These are phyloP conservation scores for Castor canadensis DNA, from an alignment of 2,113 vertebrate genomes.

Conservation along the genomic window DNA sequence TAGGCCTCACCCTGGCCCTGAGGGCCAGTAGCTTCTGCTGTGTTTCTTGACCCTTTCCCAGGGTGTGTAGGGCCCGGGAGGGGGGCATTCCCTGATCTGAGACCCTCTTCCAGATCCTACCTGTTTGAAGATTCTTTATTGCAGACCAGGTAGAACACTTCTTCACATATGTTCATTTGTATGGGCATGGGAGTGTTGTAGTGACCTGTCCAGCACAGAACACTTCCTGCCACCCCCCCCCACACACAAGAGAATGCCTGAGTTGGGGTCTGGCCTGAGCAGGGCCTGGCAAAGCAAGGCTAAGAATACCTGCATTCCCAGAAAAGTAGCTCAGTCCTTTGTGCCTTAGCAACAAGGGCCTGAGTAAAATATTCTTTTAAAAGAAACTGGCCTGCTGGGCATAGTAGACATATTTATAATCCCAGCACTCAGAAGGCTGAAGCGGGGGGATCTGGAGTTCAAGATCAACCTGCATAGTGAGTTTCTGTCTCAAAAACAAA, in stretches of 20 bases:
- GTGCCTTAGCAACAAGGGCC: not conserved
- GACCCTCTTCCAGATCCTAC: not conserved
- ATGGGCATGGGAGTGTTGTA: fast-evolving
- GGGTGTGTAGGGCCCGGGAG: not conserved
- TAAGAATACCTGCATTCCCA: not conserved
- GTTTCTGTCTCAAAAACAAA: not conserved
- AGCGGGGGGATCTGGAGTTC: too few species aligned
- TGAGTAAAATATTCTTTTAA: not conserved
- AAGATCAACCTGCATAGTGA: too few species aligned
- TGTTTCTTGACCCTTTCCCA: constrained; percentile 29
- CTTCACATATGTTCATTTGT: not conserved
- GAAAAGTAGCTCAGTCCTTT: not conserved
- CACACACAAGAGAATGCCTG: not conserved
- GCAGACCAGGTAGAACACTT: not conserved
- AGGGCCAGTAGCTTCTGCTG: not conserved
- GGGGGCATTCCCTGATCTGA: not conserved
- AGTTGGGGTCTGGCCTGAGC: not conserved
- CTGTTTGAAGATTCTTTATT: not conserved
- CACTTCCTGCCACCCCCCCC: not conserved
- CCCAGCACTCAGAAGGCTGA: too few species aligned
- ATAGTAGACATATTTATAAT: too few species aligned
- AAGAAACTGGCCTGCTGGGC: not conserved
- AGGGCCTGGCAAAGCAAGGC: not conserved
- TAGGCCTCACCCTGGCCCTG: not conserved
- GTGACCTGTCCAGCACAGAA: not conserved